These are phyloP conservation scores for Cybosia mesomella DNA, from an alignment of 2,888 invertebrate genomes.

Conservation along the genomic window DNA sequence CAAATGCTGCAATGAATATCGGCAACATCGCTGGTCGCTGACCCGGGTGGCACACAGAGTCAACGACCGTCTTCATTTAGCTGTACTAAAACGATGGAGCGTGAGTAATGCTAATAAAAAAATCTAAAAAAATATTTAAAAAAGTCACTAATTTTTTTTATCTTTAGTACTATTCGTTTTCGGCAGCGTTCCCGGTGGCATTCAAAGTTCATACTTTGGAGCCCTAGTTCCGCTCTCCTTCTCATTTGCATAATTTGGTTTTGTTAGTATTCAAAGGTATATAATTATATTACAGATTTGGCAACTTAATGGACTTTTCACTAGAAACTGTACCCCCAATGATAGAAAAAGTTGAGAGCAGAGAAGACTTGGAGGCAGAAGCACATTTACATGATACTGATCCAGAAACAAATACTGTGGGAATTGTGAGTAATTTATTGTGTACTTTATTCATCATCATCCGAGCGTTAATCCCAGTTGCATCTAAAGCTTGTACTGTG, in stretches of 20 bases:
- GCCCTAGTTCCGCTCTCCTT: neutral
- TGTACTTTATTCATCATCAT: neutral
- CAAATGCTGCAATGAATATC: no score
- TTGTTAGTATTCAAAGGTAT: neutral
- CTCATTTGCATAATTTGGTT: neutral
- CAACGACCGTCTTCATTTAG: no score
- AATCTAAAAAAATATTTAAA: no score
- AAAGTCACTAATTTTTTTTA: no score
- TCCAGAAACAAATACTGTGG: constrained; percentile 58
- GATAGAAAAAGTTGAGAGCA: constrained; percentile 72
- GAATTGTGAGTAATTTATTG: constrained; percentile 63
- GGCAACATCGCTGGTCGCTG: no score
- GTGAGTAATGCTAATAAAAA: no score
- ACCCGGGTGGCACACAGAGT: no score
- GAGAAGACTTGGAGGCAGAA: constrained; percentile 42
- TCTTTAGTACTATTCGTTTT: no score
- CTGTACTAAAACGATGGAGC: no score
- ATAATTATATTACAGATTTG: constrained; percentile 60
- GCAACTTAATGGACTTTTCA: constrained; percentile 73
- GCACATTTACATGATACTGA: constrained; percentile 42
- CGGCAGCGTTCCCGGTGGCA: no score
- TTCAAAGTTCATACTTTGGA: neutral
- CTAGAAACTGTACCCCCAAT: constrained; percentile 79
- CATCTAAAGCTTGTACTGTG: no score
- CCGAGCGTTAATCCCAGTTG: no score